Evolutionary conservation across 2,888 invertebrate species (phyloP).

Genomic region (Hoplodrina ambigua): DNA sequence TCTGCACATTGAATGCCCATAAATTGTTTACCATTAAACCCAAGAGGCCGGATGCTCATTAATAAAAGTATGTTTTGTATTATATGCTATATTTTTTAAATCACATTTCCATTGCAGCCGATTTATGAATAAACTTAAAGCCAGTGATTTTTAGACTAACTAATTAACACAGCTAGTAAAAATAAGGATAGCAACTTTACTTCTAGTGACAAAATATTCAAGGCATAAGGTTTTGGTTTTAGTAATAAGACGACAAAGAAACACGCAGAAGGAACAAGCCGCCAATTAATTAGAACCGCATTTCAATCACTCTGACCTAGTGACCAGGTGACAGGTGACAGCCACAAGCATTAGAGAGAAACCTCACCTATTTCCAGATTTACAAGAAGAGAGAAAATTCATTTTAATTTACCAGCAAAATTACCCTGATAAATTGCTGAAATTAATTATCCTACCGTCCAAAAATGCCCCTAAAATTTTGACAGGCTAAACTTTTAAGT

Average conservation of each 20-base stretch:
- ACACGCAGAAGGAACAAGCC: not conserved
- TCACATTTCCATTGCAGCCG: not conserved
- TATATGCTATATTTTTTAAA: not conserved
- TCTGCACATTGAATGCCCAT: not conserved
- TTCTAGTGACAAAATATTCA: no score
- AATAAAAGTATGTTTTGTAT: not conserved
- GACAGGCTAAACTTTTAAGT: constrained; percentile 7
- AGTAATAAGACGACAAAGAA: not conserved
- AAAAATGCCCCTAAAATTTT: not conserved
- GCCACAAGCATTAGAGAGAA: not conserved
- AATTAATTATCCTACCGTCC: not conserved
- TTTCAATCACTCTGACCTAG: not conserved
- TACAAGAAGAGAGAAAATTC: not conserved
- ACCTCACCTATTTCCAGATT: constrained; percentile 10
- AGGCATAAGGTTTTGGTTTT: not conserved
- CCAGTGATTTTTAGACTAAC: not conserved
- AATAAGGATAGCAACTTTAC: not conserved
- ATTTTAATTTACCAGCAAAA: constrained; percentile 1
- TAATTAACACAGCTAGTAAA: not conserved
- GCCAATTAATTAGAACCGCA: not conserved
- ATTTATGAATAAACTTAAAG: not conserved
- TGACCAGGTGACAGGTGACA: not conserved
- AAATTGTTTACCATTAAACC: not conserved
- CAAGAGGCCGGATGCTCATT: not conserved
- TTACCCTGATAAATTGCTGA: not conserved